A percentile compares a stretch with the other conserved stretches of the same genome.
Conservation (phyloP, 2,888 invertebrate species). For the Drosophila ezoana region DNA sequence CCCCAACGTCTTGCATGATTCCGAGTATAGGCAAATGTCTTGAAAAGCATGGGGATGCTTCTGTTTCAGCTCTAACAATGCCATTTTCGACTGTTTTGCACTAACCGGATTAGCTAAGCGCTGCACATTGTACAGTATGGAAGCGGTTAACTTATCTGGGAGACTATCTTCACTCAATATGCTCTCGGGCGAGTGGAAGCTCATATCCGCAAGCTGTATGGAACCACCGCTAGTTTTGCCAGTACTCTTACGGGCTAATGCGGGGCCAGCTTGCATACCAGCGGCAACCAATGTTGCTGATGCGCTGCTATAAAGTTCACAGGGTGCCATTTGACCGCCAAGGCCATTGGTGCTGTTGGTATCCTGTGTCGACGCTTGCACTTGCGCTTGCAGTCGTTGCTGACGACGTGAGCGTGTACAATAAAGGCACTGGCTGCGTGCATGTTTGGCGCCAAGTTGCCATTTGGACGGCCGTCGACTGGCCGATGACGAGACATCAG, state of each 20-base stretch:
- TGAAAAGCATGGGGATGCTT: constrained; percentile 90
- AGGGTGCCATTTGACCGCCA: constrained; percentile 44
- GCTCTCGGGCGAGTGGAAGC: constrained; percentile 85
- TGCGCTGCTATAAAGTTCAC: constrained; percentile 71
- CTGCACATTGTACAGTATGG: constrained; percentile 89
- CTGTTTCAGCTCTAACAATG: constrained; percentile 91
- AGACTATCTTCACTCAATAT: constrained; percentile 84
- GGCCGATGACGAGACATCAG: constrained; percentile 84
- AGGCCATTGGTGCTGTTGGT: constrained; percentile 21
- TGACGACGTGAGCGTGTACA: constrained; percentile 82
- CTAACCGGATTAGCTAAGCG: constrained; percentile 92
- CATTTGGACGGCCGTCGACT: constrained; percentile 83
- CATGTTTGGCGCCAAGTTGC: constrained; percentile 80
- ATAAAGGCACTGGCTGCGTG: constrained; percentile 82
- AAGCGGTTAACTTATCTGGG: constrained; percentile 83
- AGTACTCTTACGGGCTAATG: constrained; percentile 42
- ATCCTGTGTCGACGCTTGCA: constrained; percentile 23
- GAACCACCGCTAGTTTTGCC: constrained; percentile 21
- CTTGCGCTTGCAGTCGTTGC: constrained; percentile 51
- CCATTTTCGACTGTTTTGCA: constrained; percentile 92
- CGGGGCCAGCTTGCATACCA: constrained; percentile 64
- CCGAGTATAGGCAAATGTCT: constrained; percentile 96
- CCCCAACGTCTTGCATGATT: constrained; percentile 92
- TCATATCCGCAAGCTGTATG: constrained; percentile 81
- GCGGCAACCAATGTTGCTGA: constrained; percentile 70